Evolutionary conservation across 2,888 invertebrate species (phyloP).

Genomic region (Amphipyra berbera): DNA sequence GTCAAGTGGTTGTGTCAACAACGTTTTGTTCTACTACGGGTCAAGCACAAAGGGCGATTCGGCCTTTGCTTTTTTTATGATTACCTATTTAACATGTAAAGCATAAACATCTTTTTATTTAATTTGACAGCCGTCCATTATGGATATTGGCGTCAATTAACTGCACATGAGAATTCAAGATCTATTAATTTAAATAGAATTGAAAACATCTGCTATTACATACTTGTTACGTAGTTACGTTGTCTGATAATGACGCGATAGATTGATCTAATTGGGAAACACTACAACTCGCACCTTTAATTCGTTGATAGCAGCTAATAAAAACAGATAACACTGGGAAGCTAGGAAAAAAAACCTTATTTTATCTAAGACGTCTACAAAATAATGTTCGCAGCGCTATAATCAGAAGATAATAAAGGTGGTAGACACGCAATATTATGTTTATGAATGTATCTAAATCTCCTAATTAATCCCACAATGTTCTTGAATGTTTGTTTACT

Average conservation of each 20-base stretch:
- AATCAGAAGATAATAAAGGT: slow-evolving; percentile 17
- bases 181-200: slow-evolving; percentile 1
- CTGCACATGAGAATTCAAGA: slow-evolving; percentile 2
- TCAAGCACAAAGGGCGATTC: background rate
- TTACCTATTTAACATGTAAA: background rate
- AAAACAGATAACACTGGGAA: slow-evolving; percentile 28
- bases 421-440: slow-evolving; percentile 13
- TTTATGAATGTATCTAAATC: slow-evolving; percentile 20
- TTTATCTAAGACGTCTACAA: slow-evolving; percentile 26
- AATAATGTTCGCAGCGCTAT: slow-evolving; percentile 35
- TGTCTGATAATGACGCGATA: slow-evolving; percentile 16
- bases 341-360: slow-evolving; percentile 28
- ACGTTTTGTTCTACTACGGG: slow-evolving; percentile 4
- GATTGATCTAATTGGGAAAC: slow-evolving; percentile 6
- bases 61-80: background rate
- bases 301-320: slow-evolving; percentile 18
- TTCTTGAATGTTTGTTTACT: background rate
- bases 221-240: too few species aligned
- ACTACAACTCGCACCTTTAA: background rate
- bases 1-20: slow-evolving; percentile 38
- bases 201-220: slow-evolving; percentile 4
- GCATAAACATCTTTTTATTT: background rate
- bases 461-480: slow-evolving; percentile 3
- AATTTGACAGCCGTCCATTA: background rate
- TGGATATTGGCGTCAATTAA: background rate